phyloP scores from a whole-genome alignment of 1,140 invertebrate genomes.

The Pachypeltis micranthus region DNA sequence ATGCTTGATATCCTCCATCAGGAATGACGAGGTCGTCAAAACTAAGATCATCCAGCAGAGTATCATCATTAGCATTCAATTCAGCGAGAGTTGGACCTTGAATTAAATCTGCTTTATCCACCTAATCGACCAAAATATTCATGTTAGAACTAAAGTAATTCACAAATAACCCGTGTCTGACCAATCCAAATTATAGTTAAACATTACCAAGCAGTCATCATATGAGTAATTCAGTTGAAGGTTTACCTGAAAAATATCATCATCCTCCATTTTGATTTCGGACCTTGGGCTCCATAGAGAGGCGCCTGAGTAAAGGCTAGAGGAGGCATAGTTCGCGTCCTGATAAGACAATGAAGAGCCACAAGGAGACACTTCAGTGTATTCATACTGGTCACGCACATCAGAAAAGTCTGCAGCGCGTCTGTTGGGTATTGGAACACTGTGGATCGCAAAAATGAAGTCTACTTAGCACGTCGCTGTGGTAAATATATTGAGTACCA shows the following conservation, averaged over 20 bases:
- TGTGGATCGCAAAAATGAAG: too few relatives aligned
- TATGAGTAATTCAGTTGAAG: too few relatives aligned
- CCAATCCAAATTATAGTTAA: too few relatives aligned
- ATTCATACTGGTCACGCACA: slow-evolving; percentile 38
- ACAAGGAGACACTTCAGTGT: slow-evolving; percentile 22
- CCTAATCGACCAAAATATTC: slow-evolving; percentile 51
- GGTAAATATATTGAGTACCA: too few relatives aligned
- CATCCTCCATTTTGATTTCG: slow-evolving; percentile 63
- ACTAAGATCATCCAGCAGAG: slow-evolving; percentile 61
- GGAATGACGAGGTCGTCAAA: slow-evolving; percentile 71
- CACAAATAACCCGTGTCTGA: too few relatives aligned
- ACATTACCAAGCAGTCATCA: too few relatives aligned
- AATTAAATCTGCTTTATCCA: slow-evolving; percentile 73
- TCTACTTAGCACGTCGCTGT: too few relatives aligned
- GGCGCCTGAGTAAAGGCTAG: slow-evolving; percentile 38
- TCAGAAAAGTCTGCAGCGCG: slow-evolving; percentile 35
- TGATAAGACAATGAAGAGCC: slow-evolving; percentile 39
- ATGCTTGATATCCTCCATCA: slow-evolving; percentile 48
- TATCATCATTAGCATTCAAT: slow-evolving; percentile 73
- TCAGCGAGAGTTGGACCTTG: slow-evolving; percentile 75
- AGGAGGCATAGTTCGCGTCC: slow-evolving; percentile 33
- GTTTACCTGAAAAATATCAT: slow-evolving; percentile 72
- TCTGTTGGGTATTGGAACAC: slow-evolving; percentile 44
- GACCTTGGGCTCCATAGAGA: slow-evolving; percentile 42
- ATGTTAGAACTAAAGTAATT: neutral